phyloP scores from a whole-genome alignment of 2,888 invertebrate species.

The Neuroscelio doddi region DNA sequence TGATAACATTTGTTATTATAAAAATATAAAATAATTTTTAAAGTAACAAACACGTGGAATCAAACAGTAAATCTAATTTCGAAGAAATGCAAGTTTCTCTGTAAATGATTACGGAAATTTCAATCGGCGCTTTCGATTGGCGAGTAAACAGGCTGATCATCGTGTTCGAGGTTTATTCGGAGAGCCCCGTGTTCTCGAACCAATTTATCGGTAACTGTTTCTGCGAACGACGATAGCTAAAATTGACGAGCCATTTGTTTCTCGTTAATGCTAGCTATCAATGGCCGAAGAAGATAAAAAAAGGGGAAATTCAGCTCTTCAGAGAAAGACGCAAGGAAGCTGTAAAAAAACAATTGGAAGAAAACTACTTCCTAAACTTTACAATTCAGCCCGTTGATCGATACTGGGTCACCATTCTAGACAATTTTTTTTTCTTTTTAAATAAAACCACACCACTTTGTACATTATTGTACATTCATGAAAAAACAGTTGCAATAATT shows the following conservation, averaged over 20 bases:
- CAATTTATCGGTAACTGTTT: conserved; percentile 5
- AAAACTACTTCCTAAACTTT: no score
- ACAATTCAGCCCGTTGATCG: no score
- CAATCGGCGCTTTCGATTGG: conserved; percentile 8
- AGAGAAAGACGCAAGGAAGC: neutral
- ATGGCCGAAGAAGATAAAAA: neutral
- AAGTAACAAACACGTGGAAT: no score
- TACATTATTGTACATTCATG: no score
- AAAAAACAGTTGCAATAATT: no score
- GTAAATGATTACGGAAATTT: conserved; percentile 4
- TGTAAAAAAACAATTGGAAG: conserved; percentile 1
- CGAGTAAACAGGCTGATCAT: conserved; percentile 1
- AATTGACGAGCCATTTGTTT: conserved; percentile 10
- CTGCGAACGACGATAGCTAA: conserved; percentile 5
- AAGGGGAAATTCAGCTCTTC: neutral
- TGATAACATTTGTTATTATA: no score
- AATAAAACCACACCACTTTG: no score
- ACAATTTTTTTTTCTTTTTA: no score
- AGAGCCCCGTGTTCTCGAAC: neutral
- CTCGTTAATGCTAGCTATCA: neutral
- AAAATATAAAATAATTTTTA: no score
- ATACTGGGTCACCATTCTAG: no score
- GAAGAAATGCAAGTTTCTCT: neutral
- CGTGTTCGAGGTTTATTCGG: conserved; percentile 5
- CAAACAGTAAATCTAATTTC: no score